phyloP scores from a whole-genome alignment of 1,140 invertebrate genomes.

The Drosophila saltans region DNA sequence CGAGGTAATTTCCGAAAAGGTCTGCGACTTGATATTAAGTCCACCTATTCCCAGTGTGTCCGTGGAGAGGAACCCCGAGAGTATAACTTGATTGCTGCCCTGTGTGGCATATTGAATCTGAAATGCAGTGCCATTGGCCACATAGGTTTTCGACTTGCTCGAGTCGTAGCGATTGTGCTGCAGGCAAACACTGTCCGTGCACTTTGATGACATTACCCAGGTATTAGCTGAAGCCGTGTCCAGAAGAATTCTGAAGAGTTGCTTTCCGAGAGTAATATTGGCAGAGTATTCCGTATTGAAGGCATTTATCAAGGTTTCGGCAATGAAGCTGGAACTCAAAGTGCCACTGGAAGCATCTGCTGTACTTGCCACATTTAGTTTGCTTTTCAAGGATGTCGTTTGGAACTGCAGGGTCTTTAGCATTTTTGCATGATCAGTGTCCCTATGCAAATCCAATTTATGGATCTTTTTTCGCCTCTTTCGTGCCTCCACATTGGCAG shows the following conservation, averaged over 20 bases:
- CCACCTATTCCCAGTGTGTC: constrained; percentile 90
- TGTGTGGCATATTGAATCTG: constrained; percentile 97
- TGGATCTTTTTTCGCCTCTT: constrained; percentile 14
- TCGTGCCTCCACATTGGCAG: constrained; percentile 16
- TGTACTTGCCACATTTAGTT: not conserved
- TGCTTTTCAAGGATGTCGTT: not conserved
- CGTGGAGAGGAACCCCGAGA: constrained; percentile 93
- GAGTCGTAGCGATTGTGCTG: constrained; percentile 96
- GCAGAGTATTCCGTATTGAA: constrained; percentile 98
- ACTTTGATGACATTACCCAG: constrained; percentile 98
- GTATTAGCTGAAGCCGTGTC: constrained; percentile 99
- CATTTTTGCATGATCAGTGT: constrained; percentile 17
- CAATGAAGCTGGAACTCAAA: not conserved
- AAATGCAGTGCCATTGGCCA: constrained; percentile 94
- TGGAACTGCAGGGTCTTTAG: constrained; percentile 24
- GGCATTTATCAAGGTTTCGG: constrained; percentile 30
- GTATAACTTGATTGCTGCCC: constrained; percentile 87
- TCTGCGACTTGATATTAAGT: constrained; percentile 89
- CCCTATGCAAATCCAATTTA: constrained; percentile 5
- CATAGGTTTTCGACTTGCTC: constrained; percentile 91
- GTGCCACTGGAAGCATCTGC: no score
- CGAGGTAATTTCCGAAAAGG: constrained; percentile 97
- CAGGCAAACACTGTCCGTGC: constrained; percentile 89
- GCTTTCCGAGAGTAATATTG: constrained; percentile 94
- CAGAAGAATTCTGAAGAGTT: constrained; percentile 97